Base-by-base conservation (phyloP, 64 coral and sea anemone species). In the Catalaphyllia jardinei region DNA sequence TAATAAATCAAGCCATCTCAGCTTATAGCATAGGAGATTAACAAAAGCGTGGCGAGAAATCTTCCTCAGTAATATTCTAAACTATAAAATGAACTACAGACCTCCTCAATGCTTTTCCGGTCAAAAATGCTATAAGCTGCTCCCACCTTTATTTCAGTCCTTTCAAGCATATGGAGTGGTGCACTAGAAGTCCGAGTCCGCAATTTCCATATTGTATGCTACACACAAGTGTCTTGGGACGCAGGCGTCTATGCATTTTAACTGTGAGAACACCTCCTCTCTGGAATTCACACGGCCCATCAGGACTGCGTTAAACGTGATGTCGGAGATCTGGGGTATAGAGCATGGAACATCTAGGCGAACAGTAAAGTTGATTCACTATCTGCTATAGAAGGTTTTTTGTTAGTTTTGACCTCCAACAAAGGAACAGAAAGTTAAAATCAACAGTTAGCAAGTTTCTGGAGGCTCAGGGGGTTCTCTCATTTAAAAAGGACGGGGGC, bases 171-270 rank as follows among this genome's bases (percentile, higher is more conserved):
- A 10, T 8, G 57, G 51, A 25, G 25, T 54, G 2, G 50, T 78
- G 22, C 76, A 78, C 11, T 27, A 11, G 8, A 78, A 8, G 1
- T 1, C 8, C 10, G 76, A 78, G 49, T 50, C 76, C 38, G 19
- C 24, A 12, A 28, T 55, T 78, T 78, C 76, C 76, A 78, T 78
- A n/a, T 90, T 90, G 4, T 80, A 90, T 38, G 88, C 77, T 13
- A 51, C 29, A 42, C 88, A 90, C 19, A 14, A 31, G 9, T 12
- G 10, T 39, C 51, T 29, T 17, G 78, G 88, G 0, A 90, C 24
- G 51, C 88, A 90, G 4, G 16, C 10, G 71, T 90, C 88, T 60
- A 65, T 79, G 77, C 88, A 90, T n/a, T 90, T 77, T 9, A 90
- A 20, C 18, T 90, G 78, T 22, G 88, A 72, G 42, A 72, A 42